Percentiles rank a stretch among this genome's conserved stretches.
phyloP scores from a whole-genome alignment of 2,888 invertebrate species.

The Conomelus anceps region DNA sequence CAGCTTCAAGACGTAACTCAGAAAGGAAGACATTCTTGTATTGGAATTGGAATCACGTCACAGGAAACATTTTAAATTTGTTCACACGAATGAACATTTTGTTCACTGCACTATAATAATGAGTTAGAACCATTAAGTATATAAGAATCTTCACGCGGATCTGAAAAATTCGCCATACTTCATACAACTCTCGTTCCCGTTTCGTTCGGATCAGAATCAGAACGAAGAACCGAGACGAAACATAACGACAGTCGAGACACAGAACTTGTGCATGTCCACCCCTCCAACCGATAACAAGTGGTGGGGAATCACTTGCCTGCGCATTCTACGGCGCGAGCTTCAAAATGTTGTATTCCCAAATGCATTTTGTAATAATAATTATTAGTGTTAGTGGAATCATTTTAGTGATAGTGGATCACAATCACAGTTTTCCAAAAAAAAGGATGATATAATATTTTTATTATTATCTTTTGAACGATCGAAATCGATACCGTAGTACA shows the following conservation, averaged over 20 bases:
- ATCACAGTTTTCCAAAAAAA: no score
- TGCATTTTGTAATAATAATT: no score
- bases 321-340: neutral
- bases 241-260: neutral
- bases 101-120: neutral
- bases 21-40: conserved; percentile 16
- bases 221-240: neutral
- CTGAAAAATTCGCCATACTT: neutral
- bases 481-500: no score
- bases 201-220: no score
- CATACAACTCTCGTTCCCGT: neutral
- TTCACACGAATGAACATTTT: conserved; percentile 10
- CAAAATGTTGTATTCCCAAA: neutral
- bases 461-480: no score
- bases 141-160: neutral
- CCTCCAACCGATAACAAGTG: neutral
- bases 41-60: conserved; percentile 16
- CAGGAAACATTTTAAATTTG: conserved; percentile 12
- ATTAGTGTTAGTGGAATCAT: no score
- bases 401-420: no score
- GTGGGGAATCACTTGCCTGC: neutral
- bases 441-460: no score
- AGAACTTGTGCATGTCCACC: neutral
- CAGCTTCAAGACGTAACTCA: conserved; percentile 12
- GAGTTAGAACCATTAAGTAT: neutral